Evolutionary conservation across 2,797 vertebrate species (phyloP), one percentile per base, ranked within the genome.

Genomic region (Mus caroli): DNA sequence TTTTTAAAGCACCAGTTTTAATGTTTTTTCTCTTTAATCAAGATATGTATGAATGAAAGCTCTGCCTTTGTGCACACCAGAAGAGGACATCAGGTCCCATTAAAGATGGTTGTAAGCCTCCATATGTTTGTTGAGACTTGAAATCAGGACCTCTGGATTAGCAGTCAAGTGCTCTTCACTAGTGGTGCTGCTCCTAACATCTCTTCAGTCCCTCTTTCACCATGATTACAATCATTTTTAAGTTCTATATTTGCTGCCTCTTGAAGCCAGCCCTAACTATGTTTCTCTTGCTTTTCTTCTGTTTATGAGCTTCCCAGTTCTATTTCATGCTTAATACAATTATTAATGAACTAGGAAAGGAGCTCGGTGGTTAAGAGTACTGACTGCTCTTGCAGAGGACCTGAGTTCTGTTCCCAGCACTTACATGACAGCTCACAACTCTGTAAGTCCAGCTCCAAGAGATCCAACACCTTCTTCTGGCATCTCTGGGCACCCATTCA

Each of bases 211-310:
- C 75, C 24, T 28, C 37, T 52, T 67, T 54, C 15, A 52, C 43
- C 31, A 75, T 26, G 60, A 56, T 86, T 89, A 54, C 91, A 95
- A 75, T 94, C 31, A 56, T 84, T 94, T 93, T 92, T 75, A 56
- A 69, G 71, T 6, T 76, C 34, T n/a, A 2, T 92, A 0, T 91
- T 93, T 88, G 17, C 71, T 90, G 37, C 64, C 78, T 88, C 40
- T 22, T 43, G 60, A 13, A 91, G 46, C 26, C n/a, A 78, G 60
- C 28, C 88, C 67, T n/a, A 7, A 92, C 40, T 54, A 12, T 85
- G 17, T 64, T 67, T 80, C 13, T 75, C 0, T 87, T 86, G 50
- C 77, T 62, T 75, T 92, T 79, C 82, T 94, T 77, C 93, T 88
- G 19, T 52, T 83, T 83, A 43, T 89, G 71, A 54, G n/a, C 88